A percentile compares a stretch with the other conserved stretches of the same genome.
phyloP scores from a whole-genome alignment of 1,140 invertebrate species.

The Lucilia cuprina region DNA sequence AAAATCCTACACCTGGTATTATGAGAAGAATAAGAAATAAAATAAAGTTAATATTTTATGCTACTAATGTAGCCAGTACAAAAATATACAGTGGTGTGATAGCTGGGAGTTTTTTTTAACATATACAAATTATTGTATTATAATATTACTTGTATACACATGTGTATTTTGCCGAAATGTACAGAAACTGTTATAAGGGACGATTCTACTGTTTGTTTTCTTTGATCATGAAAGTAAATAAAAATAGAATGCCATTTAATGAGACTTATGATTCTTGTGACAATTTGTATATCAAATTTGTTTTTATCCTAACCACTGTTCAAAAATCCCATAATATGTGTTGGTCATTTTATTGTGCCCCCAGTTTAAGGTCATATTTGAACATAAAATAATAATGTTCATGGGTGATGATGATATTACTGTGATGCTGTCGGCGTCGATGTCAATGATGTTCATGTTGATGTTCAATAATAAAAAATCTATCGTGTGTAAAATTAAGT shows the following conservation, averaged over 20 bases:
- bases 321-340: not conserved
- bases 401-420: not conserved
- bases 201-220: no score
- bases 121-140: no score
- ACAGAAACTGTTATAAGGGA: no score
- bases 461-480: constrained; percentile 27
- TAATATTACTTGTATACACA: no score
- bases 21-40: not conserved
- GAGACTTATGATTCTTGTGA: no score
- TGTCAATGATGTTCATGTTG: not conserved
- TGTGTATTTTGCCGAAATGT: no score
- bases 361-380: not conserved
- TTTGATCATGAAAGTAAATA: no score
- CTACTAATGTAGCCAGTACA: no score
- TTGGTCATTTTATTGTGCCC: not conserved
- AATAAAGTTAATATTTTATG: not conserved
- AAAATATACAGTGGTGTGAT: no score
- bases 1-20: constrained; percentile 6
- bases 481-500: constrained; percentile 31
- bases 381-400: not conserved
- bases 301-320: not conserved
- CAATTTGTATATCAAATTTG: no score
- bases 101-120: no score
- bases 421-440: not conserved
- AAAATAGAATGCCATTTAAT: no score